These are phyloP conservation scores for Hycleus phaleratus DNA, from an alignment of 1,140 invertebrate species.

Conservation along the genomic window DNA sequence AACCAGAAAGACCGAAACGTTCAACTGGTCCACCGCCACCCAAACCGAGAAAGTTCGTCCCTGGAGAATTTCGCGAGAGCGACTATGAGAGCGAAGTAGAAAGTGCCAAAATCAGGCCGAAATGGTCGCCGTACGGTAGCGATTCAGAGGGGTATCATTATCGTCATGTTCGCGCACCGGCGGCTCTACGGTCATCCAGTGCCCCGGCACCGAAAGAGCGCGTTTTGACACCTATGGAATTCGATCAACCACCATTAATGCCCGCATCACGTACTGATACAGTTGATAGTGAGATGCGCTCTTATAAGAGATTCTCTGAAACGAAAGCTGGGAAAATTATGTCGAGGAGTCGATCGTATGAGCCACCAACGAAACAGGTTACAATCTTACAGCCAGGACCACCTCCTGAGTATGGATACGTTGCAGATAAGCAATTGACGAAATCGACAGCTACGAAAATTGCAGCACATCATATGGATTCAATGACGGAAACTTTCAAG, in stretches of 20 bases:
- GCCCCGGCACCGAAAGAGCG: constrained; percentile 43
- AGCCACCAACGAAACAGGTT: constrained; percentile 30
- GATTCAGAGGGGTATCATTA: constrained; percentile 53
- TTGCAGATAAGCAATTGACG: constrained; percentile 41
- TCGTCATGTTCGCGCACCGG: constrained; percentile 51
- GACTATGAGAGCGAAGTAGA: constrained; percentile 66
- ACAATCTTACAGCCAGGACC: constrained; percentile 45
- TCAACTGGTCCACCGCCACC: constrained; percentile 44
- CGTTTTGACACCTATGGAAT: constrained; percentile 52
- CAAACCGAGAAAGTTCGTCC: constrained; percentile 58
- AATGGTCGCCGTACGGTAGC: constrained; percentile 53
- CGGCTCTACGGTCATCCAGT: constrained; percentile 40
- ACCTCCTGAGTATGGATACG: constrained; percentile 53
- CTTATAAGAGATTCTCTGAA: constrained; percentile 27
- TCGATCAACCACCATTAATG: constrained; percentile 49
- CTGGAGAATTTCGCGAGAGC: constrained; percentile 58
- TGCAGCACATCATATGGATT: constrained; percentile 54
- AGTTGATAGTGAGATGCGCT: constrained; percentile 21
- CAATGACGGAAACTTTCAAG: constrained; percentile 62
- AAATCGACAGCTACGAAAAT: constrained; percentile 45
- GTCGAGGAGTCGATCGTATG: constrained; percentile 37
- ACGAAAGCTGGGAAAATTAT: constrained; percentile 27
- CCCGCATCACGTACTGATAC: constrained; percentile 29
- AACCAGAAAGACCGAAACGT: constrained; percentile 33
- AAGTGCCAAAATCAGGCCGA: constrained; percentile 48